phyloP scores from a whole-genome alignment of 2,797 vertebrate species.

The Triplophysa yarkandensis region DNA sequence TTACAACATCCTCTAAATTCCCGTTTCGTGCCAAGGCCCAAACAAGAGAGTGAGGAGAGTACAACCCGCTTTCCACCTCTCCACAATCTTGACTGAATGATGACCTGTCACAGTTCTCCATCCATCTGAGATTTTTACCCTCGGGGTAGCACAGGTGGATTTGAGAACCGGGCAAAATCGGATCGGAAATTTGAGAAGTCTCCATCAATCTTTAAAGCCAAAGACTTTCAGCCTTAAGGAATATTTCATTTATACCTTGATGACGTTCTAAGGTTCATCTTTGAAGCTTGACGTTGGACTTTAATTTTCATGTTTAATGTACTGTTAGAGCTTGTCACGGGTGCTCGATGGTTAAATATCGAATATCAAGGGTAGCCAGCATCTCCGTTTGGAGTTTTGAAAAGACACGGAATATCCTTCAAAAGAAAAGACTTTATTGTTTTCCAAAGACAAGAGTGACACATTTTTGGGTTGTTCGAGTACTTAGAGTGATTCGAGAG shows the following conservation, averaged over 20 bases:
- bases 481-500: background rate
- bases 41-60: slow-evolving; percentile 28
- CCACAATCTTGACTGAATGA: slow-evolving; percentile 22
- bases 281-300: slow-evolving; percentile 22
- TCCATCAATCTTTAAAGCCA: slow-evolving; percentile 26
- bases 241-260: slow-evolving; percentile 24
- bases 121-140: slow-evolving; percentile 28
- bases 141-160: slow-evolving; percentile 29
- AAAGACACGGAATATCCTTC: slow-evolving; percentile 39
- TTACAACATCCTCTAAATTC: background rate
- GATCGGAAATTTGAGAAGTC: slow-evolving; percentile 19
- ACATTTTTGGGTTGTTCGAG: slow-evolving; percentile 7
- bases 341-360: slow-evolving; percentile 22
- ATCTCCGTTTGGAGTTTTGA: slow-evolving; percentile 13
- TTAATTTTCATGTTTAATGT: slow-evolving; percentile 23
- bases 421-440: slow-evolving; percentile 41
- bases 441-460: background rate
- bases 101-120: slow-evolving; percentile 8
- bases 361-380: slow-evolving; percentile 13
- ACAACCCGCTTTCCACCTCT: slow-evolving; percentile 20
- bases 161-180: slow-evolving; percentile 16
- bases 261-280: slow-evolving; percentile 4
- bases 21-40: slow-evolving; percentile 20
- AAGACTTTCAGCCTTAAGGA: background rate
- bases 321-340: slow-evolving; percentile 2